Percentiles rank a stretch among this genome's conserved stretches.
Evolutionary conservation across 2,888 invertebrate genomes (phyloP).

Genomic region (Geophilus truncorum): DNA sequence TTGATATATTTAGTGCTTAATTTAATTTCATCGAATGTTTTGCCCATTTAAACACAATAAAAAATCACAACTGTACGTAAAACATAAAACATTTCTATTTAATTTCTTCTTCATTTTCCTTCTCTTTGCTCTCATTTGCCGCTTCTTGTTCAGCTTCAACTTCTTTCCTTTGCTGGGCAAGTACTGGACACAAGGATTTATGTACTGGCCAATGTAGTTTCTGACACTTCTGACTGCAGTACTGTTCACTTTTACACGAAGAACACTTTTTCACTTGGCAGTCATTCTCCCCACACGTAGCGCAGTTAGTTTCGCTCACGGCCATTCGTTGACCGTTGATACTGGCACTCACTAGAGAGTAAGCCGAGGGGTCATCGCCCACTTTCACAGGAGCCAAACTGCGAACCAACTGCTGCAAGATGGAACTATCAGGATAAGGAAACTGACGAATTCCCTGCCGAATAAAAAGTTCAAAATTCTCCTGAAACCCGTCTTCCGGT

Average conservation of each 20-base stretch:
- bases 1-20: no score
- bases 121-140: no score
- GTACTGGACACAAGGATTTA: slow-evolving; percentile 44
- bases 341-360: slow-evolving; percentile 66
- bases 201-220: slow-evolving; percentile 63
- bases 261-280: slow-evolving; percentile 83
- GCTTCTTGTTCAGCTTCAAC: not conserved
- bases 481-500: slow-evolving; percentile 54
- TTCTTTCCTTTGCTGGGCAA: slow-evolving; percentile 8
- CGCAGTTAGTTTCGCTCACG: slow-evolving; percentile 63
- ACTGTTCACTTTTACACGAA: slow-evolving; percentile 86
- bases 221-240: slow-evolving; percentile 93
- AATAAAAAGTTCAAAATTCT: slow-evolving; percentile 63
- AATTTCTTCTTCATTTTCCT: not conserved
- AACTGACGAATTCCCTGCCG: slow-evolving; percentile 84
- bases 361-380: slow-evolving; percentile 66
- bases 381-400: slow-evolving; percentile 57
- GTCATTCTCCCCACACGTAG: slow-evolving; percentile 68
- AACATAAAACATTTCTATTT: no score
- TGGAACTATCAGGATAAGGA: slow-evolving; percentile 80
- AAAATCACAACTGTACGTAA: no score
- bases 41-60: no score
- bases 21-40: no score
- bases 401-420: slow-evolving; percentile 66
- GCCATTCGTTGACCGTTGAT: slow-evolving; percentile 86